A percentile compares a stretch with the other conserved stretches of the same genome.
Conservation (phyloP, 2,888 invertebrate genomes). For the Reticulitermes lucifugus region DNA sequence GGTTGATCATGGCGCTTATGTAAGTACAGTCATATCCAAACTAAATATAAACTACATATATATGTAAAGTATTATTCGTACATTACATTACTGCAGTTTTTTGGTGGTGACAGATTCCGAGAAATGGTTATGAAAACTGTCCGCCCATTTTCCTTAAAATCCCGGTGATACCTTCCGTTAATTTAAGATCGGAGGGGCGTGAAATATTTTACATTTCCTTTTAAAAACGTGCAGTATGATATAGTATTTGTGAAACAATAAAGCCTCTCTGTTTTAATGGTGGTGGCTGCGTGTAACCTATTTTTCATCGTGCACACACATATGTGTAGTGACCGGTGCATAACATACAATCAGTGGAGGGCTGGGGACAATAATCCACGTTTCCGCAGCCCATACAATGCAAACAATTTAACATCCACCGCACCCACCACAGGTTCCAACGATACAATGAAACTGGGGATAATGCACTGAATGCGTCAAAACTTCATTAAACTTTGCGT, state of each 20-base stretch:
- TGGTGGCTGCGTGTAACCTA: conserved; percentile 20
- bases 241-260: background rate
- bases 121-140: too few relatives aligned
- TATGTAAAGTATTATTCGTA: too few relatives aligned
- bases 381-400: conserved; percentile 23
- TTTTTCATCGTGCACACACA: conserved; percentile 16
- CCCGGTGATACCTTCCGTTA: too few relatives aligned
- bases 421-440: background rate
- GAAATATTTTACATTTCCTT: background rate
- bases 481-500: background rate
- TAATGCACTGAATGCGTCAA: background rate
- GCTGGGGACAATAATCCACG: conserved; percentile 15
- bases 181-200: too few relatives aligned
- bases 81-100: too few relatives aligned
- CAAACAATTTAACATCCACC: conserved; percentile 26
- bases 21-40: too few relatives aligned
- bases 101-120: too few relatives aligned
- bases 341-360: conserved; percentile 14
- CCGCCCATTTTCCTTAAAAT: too few relatives aligned
- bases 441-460: background rate
- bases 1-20: too few relatives aligned
- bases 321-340: background rate
- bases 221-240: background rate
- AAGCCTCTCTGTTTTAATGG: conserved; percentile 14
- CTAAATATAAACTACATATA: too few relatives aligned